Conservation (phyloP, 2,888 invertebrate species). For the Bimastos eiseni region DNA sequence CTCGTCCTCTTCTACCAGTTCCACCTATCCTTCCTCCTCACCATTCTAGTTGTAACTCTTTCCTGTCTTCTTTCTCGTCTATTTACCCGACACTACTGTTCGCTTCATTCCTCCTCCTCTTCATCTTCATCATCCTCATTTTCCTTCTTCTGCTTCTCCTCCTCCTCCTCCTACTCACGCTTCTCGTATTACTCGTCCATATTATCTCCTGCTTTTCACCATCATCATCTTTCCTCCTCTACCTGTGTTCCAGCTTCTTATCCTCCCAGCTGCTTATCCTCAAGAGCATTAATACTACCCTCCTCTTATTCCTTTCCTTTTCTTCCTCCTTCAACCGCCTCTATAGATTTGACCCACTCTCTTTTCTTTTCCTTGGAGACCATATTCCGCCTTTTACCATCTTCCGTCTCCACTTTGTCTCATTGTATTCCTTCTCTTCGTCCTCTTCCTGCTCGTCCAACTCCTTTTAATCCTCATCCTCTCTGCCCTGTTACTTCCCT, state of each 20-base stretch:
- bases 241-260: too few relatives aligned
- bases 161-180: background rate
- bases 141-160: background rate
- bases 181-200: too few relatives aligned
- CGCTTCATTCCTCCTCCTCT: background rate
- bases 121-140: background rate
- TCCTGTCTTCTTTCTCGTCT: background rate
- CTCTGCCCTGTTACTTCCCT: accelerated
- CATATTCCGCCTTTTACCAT: background rate
- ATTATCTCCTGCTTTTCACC: too few relatives aligned
- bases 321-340: too few relatives aligned
- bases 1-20: background rate
- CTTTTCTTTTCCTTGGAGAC: too few relatives aligned
- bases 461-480: background rate
- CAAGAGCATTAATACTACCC: too few relatives aligned
- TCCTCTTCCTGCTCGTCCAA: background rate
- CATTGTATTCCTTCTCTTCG: background rate
- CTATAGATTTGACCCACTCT: too few relatives aligned
- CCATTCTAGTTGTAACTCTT: background rate
- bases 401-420: background rate
- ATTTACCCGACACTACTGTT: too few relatives aligned
- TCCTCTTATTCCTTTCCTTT: too few relatives aligned
- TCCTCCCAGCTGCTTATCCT: too few relatives aligned
- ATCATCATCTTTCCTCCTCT: too few relatives aligned
- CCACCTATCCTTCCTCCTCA: background rate